Evolutionary conservation across 2,797 vertebrate species (phyloP).

Genomic region (Tarsius wallacei): DNA sequence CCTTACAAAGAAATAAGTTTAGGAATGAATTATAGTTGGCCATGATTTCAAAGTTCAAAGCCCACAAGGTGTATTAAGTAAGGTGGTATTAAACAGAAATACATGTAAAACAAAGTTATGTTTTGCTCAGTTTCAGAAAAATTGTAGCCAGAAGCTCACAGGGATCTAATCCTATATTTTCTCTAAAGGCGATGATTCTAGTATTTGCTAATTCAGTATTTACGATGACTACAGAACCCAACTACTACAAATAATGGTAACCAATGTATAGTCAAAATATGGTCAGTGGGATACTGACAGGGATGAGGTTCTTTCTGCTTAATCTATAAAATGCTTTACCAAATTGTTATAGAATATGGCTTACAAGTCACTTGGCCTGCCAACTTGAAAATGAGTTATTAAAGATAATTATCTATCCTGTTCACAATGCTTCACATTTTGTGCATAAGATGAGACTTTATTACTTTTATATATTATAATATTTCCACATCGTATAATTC

Average conservation of each 20-base stretch:
- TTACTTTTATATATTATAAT: neutral
- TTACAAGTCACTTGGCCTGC: neutral
- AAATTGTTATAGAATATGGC: neutral
- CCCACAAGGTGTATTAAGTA: neutral
- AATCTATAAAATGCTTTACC: neutral
- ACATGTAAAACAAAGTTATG: neutral
- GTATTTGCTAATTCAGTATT: neutral
- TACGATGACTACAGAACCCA: neutral
- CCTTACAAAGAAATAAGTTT: neutral
- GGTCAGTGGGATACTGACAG: neutral
- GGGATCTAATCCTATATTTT: neutral
- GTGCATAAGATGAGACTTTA: neutral
- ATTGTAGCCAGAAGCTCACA: neutral
- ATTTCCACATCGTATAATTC: neutral
- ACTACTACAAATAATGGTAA: neutral
- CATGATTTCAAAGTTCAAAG: constrained; percentile 39
- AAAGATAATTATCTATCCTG: neutral
- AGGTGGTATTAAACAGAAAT: neutral
- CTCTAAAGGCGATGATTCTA: neutral
- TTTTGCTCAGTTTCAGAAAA: neutral
- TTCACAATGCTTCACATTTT: neutral
- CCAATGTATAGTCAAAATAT: neutral
- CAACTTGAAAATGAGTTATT: neutral
- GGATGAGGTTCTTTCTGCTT: neutral
- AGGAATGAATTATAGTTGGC: neutral